phyloP scores from a whole-genome alignment of 2,888 invertebrate species.

The Coenonympha arcania region DNA sequence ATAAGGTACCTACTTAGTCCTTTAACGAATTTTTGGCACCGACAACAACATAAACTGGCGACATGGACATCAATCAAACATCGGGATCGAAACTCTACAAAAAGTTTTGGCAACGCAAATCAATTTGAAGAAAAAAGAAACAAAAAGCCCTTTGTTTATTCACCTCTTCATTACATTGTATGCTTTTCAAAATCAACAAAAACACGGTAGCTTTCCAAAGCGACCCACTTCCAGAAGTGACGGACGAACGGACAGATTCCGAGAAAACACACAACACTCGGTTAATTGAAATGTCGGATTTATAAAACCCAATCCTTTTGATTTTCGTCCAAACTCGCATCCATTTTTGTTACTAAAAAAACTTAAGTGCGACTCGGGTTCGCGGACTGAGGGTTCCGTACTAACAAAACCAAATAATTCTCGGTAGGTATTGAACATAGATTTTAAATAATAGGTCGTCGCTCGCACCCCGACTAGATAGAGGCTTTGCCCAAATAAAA shows the following conservation, averaged over 20 bases:
- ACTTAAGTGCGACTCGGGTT: background rate
- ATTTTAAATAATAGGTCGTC: too few relatives aligned
- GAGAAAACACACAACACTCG: conserved; percentile 5
- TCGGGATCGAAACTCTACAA: background rate
- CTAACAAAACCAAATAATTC: background rate
- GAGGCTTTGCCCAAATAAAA: too few relatives aligned
- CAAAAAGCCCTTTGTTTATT: background rate
- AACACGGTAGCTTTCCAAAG: conserved; percentile 11
- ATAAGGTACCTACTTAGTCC: too few relatives aligned
- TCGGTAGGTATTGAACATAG: too few relatives aligned
- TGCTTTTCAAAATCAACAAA: background rate
- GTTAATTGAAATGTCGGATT: conserved; percentile 17
- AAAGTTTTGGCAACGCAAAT: background rate
- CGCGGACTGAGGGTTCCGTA: background rate
- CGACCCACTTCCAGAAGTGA: conserved; percentile 5
- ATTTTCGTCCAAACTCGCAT: background rate
- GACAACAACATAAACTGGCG: too few relatives aligned
- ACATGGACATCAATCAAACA: too few relatives aligned
- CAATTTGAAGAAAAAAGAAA: background rate
- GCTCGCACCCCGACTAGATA: too few relatives aligned
- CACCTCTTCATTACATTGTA: background rate
- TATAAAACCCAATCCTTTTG: conserved; percentile 2
- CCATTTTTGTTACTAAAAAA: background rate
- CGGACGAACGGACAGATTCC: conserved; percentile 10
- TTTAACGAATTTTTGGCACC: too few relatives aligned